Conservation (phyloP, 2,113 vertebrate species). For the Leptosomus discolor region DNA sequence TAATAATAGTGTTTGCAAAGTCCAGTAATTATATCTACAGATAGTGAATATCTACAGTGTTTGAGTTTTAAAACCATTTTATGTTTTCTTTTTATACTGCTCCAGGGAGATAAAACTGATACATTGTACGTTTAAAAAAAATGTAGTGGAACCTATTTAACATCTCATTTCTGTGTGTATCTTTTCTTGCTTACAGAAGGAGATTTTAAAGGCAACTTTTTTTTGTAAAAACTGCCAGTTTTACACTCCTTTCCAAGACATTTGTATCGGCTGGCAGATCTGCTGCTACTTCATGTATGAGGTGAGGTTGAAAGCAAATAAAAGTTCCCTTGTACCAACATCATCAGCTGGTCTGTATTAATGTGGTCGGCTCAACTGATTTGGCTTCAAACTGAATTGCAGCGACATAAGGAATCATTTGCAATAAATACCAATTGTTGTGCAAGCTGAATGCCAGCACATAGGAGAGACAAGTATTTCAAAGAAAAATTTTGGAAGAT, state of each 20-base stretch:
- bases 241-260: not conserved
- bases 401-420: not conserved
- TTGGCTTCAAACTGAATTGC: not conserved
- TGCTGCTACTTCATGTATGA: not conserved
- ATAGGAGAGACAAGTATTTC: not conserved
- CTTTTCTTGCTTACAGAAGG: not conserved
- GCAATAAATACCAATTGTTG: not conserved
- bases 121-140: not conserved
- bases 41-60: not conserved
- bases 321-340: not conserved
- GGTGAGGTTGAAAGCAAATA: not conserved
- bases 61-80: not conserved
- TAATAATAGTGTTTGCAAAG: not conserved
- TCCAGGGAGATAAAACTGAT: not conserved
- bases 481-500: not conserved
- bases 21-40: not conserved
- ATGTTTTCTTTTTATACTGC: not conserved
- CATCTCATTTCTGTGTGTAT: not conserved
- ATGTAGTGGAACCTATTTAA: not conserved
- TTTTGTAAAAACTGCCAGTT: not conserved
- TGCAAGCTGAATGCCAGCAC: not conserved
- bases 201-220: not conserved
- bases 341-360: not conserved
- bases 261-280: not conserved
- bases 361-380: not conserved